Base-by-base conservation (phyloP, 1,140 invertebrate species). In the Sarcophaga bullata region DNA sequence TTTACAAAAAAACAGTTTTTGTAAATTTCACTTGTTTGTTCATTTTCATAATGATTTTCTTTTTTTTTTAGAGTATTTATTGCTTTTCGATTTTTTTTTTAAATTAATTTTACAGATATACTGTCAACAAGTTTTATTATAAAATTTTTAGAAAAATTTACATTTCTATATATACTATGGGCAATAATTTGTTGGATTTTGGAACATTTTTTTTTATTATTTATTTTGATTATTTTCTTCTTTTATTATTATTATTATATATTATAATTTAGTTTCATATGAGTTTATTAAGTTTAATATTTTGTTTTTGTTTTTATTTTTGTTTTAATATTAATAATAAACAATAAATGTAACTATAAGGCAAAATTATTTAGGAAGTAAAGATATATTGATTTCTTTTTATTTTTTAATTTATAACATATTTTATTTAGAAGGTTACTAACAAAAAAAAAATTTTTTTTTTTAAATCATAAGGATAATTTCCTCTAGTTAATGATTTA, bases 301-400 rank as follows among this genome's bases (percentile, higher is more conserved):
- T 19, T 19, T 68, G n/a, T 19, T 68, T 68, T 68, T 68, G 19
- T 58, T 62, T 80, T 62, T 6, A 8, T 37, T 62, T 54, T 80
- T 80, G 47, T 15, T 46, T 68, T 62, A 78, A 8, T 78, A 19
- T 25, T 72, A 72, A 72, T 76, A 49, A 49, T 78, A 78, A 78
- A 78, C 13, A 25, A 80, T 62, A 58, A 80, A 62, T 68, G 25
- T 80, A 62, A 62, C 58, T 80, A 62, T 80, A 58, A 80, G 52
- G 52, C 52, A 68, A 80, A 80, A 80, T 62, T 81, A 81, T 68
- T 73, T 73, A 73, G 52, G 52, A 73, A 72, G 58, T 50, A n/a
- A 81, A 73, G 46, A 73, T 72, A 48, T 68, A 48, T 72, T 78
- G n/a, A 13, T 78, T 78, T 78, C 15, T 8, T 78, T 80, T 37